Evolutionary conservation across 2,113 vertebrate species (phyloP).

Genomic region (Ascaphus truei): DNA sequence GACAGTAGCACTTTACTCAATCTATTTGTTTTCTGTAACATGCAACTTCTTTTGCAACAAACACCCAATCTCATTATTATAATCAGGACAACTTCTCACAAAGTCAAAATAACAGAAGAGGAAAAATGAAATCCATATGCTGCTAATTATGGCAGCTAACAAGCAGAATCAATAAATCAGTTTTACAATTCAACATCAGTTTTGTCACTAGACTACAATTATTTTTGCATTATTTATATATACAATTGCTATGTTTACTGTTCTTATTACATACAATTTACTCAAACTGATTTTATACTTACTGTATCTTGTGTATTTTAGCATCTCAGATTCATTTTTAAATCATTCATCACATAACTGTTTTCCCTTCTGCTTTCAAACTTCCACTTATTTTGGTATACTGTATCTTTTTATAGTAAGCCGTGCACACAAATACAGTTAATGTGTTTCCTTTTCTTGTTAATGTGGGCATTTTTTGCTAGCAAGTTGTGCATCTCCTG

Average conservation of each 20-base stretch:
- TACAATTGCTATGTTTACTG: neutral
- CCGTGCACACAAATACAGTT: too few species aligned
- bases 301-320: too few species aligned
- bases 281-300: too few species aligned
- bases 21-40: conserved; percentile 31
- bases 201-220: conserved; percentile 13
- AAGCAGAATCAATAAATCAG: conserved; percentile 27
- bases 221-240: conserved; percentile 14
- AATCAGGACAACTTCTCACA: conserved; percentile 19
- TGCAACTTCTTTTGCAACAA: conserved; percentile 26
- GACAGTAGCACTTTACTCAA: conserved; percentile 28
- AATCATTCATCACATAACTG: neutral
- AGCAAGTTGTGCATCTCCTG: too few species aligned
- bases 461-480: too few species aligned
- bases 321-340: too few species aligned
- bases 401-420: too few species aligned
- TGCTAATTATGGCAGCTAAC: conserved; percentile 28
- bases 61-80: conserved; percentile 31
- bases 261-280: neutral
- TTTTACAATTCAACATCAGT: conserved; percentile 13
- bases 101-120: conserved; percentile 30
- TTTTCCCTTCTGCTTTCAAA: too few species aligned
- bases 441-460: too few species aligned
- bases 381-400: too few species aligned
- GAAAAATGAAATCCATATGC: conserved; percentile 35